phyloP scores from a whole-genome alignment of 1,140 invertebrate genomes.

The Drosophila seguyi region DNA sequence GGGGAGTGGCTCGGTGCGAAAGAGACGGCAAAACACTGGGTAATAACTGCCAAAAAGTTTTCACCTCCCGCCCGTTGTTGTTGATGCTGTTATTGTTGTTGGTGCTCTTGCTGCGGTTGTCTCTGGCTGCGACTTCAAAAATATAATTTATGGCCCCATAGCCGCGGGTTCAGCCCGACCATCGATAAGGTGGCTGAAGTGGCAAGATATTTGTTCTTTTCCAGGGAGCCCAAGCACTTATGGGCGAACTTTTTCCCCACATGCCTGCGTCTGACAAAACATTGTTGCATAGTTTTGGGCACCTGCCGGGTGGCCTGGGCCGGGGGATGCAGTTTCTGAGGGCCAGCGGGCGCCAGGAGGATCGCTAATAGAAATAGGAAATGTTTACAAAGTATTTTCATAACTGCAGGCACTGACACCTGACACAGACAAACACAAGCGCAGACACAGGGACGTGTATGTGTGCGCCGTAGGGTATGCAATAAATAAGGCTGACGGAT shows the following conservation, averaged over 20 bases:
- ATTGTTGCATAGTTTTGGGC: conserved; percentile 80
- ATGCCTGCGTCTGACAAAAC: conserved; percentile 66
- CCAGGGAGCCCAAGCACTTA: conserved; percentile 66
- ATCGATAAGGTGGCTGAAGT: conserved; percentile 74
- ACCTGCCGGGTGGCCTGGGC: conserved; percentile 7
- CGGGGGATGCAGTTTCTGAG: conserved; percentile 55
- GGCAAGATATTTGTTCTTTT: conserved; percentile 77
- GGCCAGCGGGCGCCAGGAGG: conserved; percentile 7
- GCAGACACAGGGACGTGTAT: conserved; percentile 4
- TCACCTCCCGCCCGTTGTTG: conserved; percentile 26
- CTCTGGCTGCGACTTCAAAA: conserved; percentile 71
- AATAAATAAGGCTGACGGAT: conserved; percentile 76
- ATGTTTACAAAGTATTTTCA: conserved; percentile 84
- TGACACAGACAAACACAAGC: conserved; percentile 62
- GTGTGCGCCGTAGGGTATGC: conserved; percentile 38
- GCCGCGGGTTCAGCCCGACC: conserved; percentile 72
- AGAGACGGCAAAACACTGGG: conserved; percentile 78
- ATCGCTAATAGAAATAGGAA: conserved; percentile 83
- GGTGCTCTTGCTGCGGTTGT: conserved; percentile 46
- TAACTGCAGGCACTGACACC: conserved; percentile 82
- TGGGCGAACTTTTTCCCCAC: conserved; percentile 68
- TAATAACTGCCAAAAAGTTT: conserved; percentile 82
- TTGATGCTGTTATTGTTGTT: conserved; percentile 15
- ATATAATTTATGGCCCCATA: conserved; percentile 83
- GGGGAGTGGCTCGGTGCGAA: neutral